Percentiles rank a stretch among this genome's conserved stretches.
phyloP scores from a whole-genome alignment of 2,113 vertebrate species.

The Strix aluco region DNA sequence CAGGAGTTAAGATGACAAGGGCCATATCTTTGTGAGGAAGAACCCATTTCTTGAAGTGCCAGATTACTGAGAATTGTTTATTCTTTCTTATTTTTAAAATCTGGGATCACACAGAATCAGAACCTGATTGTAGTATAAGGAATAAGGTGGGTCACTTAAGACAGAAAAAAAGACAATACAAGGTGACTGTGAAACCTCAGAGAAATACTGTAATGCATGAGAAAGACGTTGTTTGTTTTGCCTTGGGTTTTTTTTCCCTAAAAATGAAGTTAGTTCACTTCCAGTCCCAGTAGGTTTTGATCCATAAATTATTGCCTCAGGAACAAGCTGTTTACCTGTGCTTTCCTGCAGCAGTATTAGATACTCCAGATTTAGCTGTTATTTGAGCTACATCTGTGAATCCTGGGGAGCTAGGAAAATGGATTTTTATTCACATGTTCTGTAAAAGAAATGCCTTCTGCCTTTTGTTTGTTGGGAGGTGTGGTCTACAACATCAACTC shows the following conservation, averaged over 20 bases:
- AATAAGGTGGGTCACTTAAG: background rate
- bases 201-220: background rate
- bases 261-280: background rate
- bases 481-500: background rate
- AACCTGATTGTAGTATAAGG: background rate
- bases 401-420: background rate
- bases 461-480: background rate
- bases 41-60: background rate
- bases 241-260: background rate
- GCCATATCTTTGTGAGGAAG: background rate
- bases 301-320: background rate
- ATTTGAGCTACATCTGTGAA: background rate
- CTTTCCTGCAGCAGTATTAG: background rate
- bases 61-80: background rate
- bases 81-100: conserved; percentile 7
- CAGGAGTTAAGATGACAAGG: background rate
- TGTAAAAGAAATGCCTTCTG: background rate
- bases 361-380: background rate
- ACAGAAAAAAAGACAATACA: background rate
- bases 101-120: background rate
- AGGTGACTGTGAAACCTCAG: background rate
- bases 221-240: background rate
- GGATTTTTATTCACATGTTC: background rate
- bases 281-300: background rate
- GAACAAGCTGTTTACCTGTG: background rate